Evolutionary conservation across 1,140 invertebrate species (phyloP).

Genomic region (Anastatus disparis): DNA sequence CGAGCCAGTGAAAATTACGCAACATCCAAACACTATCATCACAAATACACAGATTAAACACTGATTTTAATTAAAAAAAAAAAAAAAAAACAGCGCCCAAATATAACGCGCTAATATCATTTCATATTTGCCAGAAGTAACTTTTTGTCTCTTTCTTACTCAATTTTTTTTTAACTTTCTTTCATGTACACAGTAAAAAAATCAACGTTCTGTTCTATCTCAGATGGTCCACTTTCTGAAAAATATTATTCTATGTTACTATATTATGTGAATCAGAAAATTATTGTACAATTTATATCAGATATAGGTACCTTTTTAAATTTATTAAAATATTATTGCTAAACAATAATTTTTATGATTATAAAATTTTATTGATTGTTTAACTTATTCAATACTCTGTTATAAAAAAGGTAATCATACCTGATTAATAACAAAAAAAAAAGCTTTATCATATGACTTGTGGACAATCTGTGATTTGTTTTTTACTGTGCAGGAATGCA

Average conservation of each 20-base stretch:
- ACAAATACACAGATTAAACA: constrained; percentile 23
- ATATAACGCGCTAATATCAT: no score
- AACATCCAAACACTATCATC: constrained; percentile 27
- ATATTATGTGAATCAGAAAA: no score
- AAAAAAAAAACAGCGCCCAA: not conserved
- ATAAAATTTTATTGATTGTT: no score
- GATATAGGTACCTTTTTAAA: no score
- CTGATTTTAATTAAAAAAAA: not conserved
- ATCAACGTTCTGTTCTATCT: not conserved
- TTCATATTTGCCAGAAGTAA: not conserved
- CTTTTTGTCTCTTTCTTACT: not conserved
- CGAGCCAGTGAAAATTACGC: constrained; percentile 1
- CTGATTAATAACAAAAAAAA: not conserved
- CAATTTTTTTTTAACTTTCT: not conserved
- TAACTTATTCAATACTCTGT: no score
- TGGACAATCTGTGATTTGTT: not conserved
- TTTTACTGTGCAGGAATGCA: constrained; percentile 15
- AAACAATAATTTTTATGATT: no score
- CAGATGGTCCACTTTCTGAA: not conserved
- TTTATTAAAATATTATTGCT: no score
- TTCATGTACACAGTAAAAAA: not conserved
- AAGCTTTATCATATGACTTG: not conserved
- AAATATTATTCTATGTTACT: no score
- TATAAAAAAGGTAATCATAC: not conserved
- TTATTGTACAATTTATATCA: no score